Evolutionary conservation across 2,797 vertebrate genomes (phyloP).

Genomic region (Mormyrus hasselquistii): DNA sequence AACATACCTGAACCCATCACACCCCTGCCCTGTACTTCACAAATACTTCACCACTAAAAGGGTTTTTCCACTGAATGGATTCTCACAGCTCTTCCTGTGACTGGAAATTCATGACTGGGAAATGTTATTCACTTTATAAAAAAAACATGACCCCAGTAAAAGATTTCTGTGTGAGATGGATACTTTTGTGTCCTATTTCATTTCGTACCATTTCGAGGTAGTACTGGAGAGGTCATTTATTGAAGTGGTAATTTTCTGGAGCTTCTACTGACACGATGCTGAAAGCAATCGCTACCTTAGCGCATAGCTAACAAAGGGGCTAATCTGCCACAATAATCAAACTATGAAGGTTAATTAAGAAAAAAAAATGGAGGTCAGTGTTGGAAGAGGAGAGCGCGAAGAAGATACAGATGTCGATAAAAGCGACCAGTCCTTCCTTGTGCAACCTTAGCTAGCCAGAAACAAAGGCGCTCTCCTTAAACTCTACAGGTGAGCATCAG

Average conservation of each 20-base stretch:
- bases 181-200: neutral
- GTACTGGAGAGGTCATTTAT: neutral
- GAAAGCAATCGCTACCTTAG: neutral
- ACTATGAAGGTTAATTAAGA: neutral
- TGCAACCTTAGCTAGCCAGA: neutral
- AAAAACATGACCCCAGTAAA: neutral
- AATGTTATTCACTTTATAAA: slow-evolving; percentile 7
- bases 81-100: slow-evolving; percentile 48
- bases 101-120: slow-evolving; percentile 31
- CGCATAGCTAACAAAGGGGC: neutral
- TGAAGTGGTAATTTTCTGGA: neutral
- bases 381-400: neutral
- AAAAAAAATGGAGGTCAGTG: neutral
- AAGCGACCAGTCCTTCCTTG: neutral
- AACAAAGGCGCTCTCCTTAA: neutral
- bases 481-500: neutral
- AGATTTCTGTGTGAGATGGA: neutral
- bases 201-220: slow-evolving; percentile 2
- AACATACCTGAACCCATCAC: neutral
- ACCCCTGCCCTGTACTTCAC: neutral
- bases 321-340: neutral
- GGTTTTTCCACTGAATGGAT: slow-evolving; percentile 44
- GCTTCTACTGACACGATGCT: neutral
- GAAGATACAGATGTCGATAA: neutral
- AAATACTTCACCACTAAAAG: slow-evolving; percentile 19